Evolutionary conservation across 2,888 invertebrate species (phyloP).

Genomic region (Tinea semifulvella): DNA sequence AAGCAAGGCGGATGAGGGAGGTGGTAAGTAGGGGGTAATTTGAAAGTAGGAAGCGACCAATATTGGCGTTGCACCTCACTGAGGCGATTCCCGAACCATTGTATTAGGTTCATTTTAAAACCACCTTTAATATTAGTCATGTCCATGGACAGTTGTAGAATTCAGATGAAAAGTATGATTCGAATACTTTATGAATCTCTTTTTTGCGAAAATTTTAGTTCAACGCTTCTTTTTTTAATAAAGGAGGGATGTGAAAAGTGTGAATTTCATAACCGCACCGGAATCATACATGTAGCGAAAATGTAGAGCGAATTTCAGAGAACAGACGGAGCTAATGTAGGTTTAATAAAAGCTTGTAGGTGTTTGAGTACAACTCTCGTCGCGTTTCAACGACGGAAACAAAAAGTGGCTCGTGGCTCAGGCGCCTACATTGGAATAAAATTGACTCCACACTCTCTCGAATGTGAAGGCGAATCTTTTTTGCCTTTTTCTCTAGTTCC

Average conservation of each 20-base stretch:
- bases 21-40: constrained; percentile 65
- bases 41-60: constrained; percentile 54
- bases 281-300: constrained; percentile 4
- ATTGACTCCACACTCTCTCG: constrained; percentile 67
- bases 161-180: too few relatives aligned
- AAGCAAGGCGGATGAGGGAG: constrained; percentile 54
- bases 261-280: constrained; percentile 12
- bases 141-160: too few relatives aligned
- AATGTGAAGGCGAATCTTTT: constrained; percentile 63
- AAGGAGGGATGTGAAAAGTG: not conserved
- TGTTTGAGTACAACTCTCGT: constrained; percentile 61
- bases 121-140: too few relatives aligned
- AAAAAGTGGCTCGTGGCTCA: constrained; percentile 63
- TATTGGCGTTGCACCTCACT: constrained; percentile 62
- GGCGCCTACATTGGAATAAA: constrained; percentile 67
- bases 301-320: constrained; percentile 14
- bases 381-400: constrained; percentile 62
- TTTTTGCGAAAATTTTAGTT: constrained; percentile 4
- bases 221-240: constrained; percentile 7
- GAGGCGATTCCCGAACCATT: constrained; percentile 49
- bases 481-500: constrained; percentile 34
- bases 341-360: constrained; percentile 62
- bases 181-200: too few relatives aligned
- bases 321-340: constrained; percentile 31
- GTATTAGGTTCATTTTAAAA: constrained; percentile 45